Conservation (phyloP, 2,113 vertebrate species). For the Hippocampus guttulatus region DNA sequence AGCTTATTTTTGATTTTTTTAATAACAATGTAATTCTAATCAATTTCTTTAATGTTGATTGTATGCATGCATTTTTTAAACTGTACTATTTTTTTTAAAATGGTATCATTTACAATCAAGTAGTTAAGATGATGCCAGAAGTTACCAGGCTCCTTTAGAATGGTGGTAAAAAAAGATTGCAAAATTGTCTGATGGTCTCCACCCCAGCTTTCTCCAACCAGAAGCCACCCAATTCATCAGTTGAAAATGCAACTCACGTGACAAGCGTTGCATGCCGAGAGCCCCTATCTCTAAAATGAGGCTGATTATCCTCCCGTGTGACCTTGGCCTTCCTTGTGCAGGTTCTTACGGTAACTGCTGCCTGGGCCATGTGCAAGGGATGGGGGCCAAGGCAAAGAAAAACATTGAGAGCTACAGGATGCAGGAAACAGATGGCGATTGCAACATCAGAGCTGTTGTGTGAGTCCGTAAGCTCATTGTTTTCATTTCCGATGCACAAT, state of each 20-base stretch:
- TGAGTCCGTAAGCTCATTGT: slow-evolving; percentile 49
- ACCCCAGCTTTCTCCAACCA: no score
- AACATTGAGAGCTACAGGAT: slow-evolving; percentile 41
- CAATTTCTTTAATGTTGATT: no score
- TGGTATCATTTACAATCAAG: no score
- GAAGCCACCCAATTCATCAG: background rate
- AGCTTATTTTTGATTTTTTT: no score
- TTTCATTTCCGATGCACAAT: background rate
- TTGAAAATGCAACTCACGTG: background rate
- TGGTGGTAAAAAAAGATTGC: no score
- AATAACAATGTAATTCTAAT: no score
- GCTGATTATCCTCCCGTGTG: background rate
- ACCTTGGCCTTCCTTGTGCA: slow-evolving; percentile 15
- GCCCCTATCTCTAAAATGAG: background rate
- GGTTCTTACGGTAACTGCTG: slow-evolving; percentile 72
- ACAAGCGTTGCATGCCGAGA: no score
- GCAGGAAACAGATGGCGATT: slow-evolving; percentile 72
- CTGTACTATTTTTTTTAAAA: no score
- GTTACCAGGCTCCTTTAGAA: no score
- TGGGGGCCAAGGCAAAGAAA: fast-evolving
- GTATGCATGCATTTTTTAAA: no score
- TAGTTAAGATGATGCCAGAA: no score
- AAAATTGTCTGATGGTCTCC: no score
- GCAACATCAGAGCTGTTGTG: slow-evolving; percentile 71
- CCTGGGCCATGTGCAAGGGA: slow-evolving; percentile 6